Conservation (phyloP, 2,888 invertebrate genomes). For the Lucinisca nassula region DNA sequence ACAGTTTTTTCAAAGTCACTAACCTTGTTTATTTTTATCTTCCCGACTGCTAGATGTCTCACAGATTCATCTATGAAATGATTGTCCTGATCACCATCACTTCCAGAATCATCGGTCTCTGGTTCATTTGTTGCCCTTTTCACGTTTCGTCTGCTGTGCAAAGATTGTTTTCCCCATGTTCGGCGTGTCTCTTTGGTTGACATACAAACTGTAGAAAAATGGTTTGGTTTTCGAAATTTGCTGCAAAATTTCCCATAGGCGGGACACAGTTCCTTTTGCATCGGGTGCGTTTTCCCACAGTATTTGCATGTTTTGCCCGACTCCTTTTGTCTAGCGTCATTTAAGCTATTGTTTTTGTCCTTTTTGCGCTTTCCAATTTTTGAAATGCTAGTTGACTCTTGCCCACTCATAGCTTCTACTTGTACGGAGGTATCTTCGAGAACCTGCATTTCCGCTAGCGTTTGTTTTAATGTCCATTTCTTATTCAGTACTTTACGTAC, state of each 20-base stretch:
- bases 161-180: background rate
- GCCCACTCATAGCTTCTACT: background rate
- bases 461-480: no score
- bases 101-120: no score
- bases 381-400: background rate
- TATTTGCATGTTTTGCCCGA: no score
- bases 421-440: background rate
- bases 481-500: background rate
- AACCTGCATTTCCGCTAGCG: background rate
- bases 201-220: no score
- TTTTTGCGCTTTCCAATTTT: background rate
- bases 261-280: constrained; percentile 2
- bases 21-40: no score
- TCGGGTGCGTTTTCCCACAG: background rate
- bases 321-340: no score
- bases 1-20: no score
- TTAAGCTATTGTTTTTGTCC: no score
- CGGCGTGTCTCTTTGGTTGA: background rate
- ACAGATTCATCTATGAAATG: no score
- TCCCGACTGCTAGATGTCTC: no score
- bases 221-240: constrained; percentile 17
- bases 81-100: no score
- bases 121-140: no score
- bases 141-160: background rate
- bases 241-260: background rate